Evolutionary conservation across 2,113 vertebrate genomes (phyloP), one percentile per base, ranked within the genome.

Genomic region (Nicator chloris): DNA sequence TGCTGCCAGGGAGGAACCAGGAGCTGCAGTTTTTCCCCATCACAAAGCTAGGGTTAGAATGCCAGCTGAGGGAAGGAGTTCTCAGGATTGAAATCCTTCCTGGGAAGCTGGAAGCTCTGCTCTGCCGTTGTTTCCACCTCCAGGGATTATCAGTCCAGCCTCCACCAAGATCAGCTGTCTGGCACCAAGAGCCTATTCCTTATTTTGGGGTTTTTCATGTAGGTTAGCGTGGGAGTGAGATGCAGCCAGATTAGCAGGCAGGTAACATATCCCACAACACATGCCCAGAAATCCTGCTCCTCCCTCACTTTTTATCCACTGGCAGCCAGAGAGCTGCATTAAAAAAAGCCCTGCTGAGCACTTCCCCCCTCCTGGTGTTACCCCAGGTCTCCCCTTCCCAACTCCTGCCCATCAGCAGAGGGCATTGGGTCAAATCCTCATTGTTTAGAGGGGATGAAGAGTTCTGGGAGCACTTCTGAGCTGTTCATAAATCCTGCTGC

Each of bases 161-260:
- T 64, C 47, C 31, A 18, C 45, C 76, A 26, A 70, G 69, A 80
- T 59, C 82, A 85, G 87, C 40, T 71, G 90, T 86, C 93, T 97
- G 92, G 82, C 82, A 75, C 94, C 64, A 19, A 64, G 76, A 92
- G 56, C 82, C 79, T 23, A 3, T 16, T 56, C 79, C 72, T 93
- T 90, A 71, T 93, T 96, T 95, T 44, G 80, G 88, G 76, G 15
- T 37, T 84, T 77, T 88, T 84, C 90, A 86, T 84, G 4, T 78
- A 78, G 94, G 88, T 94, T 96, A 93, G 88, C 10, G 72, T 92
- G 68, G 90, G 92, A 93, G 96, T 15, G 91, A 53, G 93, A 47
- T 56, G 76, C 90, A 95, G 93, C 45, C 78, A 47, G 91, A 82
- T 89, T 44, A 82, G 70, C 95, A 86, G 64, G 93, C 93, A 95